These are phyloP conservation scores for Drosophila siamana DNA, from an alignment of 2,888 invertebrate species.

Conservation along the genomic window DNA sequence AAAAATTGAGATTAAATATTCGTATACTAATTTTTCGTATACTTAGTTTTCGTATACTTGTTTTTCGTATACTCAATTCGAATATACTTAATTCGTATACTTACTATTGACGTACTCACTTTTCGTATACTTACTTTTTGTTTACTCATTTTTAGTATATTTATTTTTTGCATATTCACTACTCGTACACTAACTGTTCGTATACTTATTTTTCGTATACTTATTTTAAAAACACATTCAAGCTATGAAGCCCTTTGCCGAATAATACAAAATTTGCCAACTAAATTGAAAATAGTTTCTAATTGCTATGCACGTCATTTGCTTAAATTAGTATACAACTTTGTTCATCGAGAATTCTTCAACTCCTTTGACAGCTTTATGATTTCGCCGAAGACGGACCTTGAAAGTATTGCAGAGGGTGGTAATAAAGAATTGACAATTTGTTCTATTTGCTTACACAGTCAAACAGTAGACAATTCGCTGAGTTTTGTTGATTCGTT, in stretches of 20 bases:
- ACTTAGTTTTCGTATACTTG: too few relatives aligned
- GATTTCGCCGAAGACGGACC: constrained; percentile 5
- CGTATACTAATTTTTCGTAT: too few relatives aligned
- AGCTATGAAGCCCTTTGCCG: too few relatives aligned
- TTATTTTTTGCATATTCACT: too few relatives aligned
- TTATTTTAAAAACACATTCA: too few relatives aligned
- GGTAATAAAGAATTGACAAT: constrained; percentile 38
- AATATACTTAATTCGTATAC: too few relatives aligned
- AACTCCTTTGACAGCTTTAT: constrained; percentile 4
- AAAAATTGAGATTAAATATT: too few relatives aligned
- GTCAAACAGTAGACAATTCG: constrained; percentile 21
- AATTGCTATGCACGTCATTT: neutral
- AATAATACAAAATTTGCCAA: neutral
- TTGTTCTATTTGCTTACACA: constrained; percentile 25
- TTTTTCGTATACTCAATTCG: too few relatives aligned
- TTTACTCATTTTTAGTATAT: too few relatives aligned
- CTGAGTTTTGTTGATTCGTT: constrained; percentile 24
- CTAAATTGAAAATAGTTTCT: neutral
- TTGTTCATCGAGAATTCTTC: neutral
- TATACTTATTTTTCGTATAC: neutral
- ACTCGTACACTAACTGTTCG: neutral
- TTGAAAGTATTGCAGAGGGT: constrained; percentile 10
- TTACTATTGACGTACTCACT: too few relatives aligned
- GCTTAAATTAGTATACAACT: neutral
- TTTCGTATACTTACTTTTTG: neutral